Evolutionary conservation across 1,140 invertebrate species (phyloP), one percentile per base, ranked within the genome.

Genomic region (Drepana arcuata): DNA sequence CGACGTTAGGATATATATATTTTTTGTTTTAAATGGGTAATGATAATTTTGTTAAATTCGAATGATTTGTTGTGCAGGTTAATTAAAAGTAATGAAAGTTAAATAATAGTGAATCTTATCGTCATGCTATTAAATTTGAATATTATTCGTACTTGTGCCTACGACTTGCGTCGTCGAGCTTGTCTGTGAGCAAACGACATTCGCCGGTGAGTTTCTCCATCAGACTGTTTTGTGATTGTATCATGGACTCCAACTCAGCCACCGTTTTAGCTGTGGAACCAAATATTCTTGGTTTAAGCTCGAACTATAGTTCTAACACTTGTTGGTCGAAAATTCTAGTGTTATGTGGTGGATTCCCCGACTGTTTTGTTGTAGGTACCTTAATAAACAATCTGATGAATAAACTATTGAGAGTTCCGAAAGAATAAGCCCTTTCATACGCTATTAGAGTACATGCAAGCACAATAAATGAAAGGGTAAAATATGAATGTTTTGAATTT

Each of bases 201-300:
- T 94, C 92, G 63, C 84, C 86, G 64, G 91, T 92, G 69, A 94
- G 88, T 89, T 91, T 93, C 86, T 93, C 91, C 89, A 94, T 91
- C 87, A 93, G 88, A 87, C 88, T 89, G 86, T 92, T 92, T 88
- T 94, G 92, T 82, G 90, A 92, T 83, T 89, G 89, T 85, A 94
- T 89, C 87, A 93, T 90, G 73, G 89, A 87, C 87, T 93, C 92
- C 84, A 94, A 88, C 85, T 92, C 92, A 86, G 88, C 87, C 77
- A 93, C 91, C 64, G 90, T 93, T 84, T 89, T 88, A 88, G 88
- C 90, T 92, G 89, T 81, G 88, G 73, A 74, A 78, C 60, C 75
- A 80, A 78, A 81, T 63, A 48, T 57, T 54, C 49, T 63, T 47
- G 53, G 50, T 67, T 60, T 63, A 56, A 66, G 53, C 36, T 43